phyloP scores from a whole-genome alignment of 2,113 vertebrate genomes.

The Phaetusa simplex region DNA sequence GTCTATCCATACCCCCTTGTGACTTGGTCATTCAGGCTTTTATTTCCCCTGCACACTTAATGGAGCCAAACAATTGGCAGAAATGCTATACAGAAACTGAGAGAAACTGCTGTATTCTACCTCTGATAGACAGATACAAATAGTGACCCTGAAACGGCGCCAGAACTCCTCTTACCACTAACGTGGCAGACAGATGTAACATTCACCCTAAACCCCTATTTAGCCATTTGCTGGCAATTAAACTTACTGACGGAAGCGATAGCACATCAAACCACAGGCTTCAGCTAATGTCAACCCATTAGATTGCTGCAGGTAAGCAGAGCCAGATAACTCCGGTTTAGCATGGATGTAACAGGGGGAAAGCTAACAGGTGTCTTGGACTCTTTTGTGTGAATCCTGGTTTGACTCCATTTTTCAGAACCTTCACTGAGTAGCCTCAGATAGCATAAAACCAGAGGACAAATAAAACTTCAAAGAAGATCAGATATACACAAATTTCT shows the following conservation, averaged over 20 bases:
- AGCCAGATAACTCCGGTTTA: neutral
- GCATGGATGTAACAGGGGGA: neutral
- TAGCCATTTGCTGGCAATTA: conserved; percentile 75
- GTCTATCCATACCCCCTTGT: conserved; percentile 82
- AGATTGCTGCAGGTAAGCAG: conserved; percentile 58
- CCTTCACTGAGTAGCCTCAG: neutral
- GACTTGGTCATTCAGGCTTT: conserved; percentile 84
- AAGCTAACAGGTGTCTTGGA: neutral
- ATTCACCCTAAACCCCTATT: conserved; percentile 59
- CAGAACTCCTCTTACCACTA: conserved; percentile 70
- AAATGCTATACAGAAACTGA: conserved; percentile 81
- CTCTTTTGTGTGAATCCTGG: neutral
- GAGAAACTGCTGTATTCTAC: conserved; percentile 76
- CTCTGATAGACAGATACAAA: conserved; percentile 78
- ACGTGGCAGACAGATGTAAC: conserved; percentile 71
- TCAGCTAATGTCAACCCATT: conserved; percentile 28
- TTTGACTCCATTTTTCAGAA: neutral
- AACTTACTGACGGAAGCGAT: conserved; percentile 60
- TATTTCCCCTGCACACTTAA: conserved; percentile 83
- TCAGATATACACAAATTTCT: neutral
- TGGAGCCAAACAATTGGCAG: conserved; percentile 86
- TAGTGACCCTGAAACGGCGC: conserved; percentile 79
- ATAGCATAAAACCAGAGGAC: neutral
- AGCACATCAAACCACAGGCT: conserved; percentile 45
- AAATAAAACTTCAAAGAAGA: neutral